Conservation (phyloP, 2,888 invertebrate genomes). For the Harpagoxenus sublaevis region DNA sequence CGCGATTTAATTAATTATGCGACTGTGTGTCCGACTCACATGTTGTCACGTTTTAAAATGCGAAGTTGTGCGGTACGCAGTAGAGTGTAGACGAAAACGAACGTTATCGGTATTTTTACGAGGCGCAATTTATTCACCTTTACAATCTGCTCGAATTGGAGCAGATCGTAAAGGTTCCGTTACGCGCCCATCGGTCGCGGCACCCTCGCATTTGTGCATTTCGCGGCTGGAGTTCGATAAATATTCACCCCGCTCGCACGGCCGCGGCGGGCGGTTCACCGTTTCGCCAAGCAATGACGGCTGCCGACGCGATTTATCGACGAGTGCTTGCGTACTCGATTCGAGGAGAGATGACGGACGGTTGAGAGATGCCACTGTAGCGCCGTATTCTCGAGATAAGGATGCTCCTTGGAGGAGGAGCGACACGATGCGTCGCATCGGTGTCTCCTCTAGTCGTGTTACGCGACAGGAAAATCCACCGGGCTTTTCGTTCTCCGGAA, state of each 20-base stretch:
- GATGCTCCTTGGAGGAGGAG: slow-evolving; percentile 17
- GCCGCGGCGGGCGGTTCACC: background rate
- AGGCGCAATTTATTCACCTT: slow-evolving; percentile 33
- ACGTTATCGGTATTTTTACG: slow-evolving; percentile 16
- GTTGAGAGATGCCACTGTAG: slow-evolving; percentile 36
- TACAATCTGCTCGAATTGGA: background rate
- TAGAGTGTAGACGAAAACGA: background rate
- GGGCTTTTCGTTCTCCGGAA: slow-evolving; percentile 71
- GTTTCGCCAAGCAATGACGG: slow-evolving; percentile 9
- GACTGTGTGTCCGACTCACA: background rate
- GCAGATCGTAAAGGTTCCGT: background rate
- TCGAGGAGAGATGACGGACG: slow-evolving; percentile 44
- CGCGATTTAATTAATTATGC: background rate
- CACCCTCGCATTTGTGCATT: slow-evolving; percentile 32
- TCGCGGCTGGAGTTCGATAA: slow-evolving; percentile 35
- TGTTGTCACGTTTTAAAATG: background rate
- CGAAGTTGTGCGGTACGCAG: background rate
- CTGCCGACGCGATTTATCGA: slow-evolving; percentile 48
- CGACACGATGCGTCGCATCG: background rate
- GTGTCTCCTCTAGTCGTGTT: slow-evolving; percentile 60
- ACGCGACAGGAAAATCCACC: slow-evolving; percentile 75
- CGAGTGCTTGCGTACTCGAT: slow-evolving; percentile 29
- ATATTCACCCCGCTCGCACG: slow-evolving; percentile 21
- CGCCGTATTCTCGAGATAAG: slow-evolving; percentile 43
- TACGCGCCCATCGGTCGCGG: background rate